Conservation (phyloP, 2,797 vertebrate species). For the Iguana delicatissima region DNA sequence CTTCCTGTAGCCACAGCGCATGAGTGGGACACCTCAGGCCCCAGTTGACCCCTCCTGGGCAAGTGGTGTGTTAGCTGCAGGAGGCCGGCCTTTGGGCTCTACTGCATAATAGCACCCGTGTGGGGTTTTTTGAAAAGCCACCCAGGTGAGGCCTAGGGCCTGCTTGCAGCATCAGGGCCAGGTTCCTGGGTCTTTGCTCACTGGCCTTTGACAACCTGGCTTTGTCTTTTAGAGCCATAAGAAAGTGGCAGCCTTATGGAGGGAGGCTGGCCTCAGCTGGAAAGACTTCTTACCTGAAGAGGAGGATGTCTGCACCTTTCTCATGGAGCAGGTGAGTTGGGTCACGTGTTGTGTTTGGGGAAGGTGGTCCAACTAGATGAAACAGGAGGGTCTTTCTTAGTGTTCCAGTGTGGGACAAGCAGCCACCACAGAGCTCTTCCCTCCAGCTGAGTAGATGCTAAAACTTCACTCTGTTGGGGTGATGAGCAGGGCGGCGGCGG, state of each 20-base stretch:
- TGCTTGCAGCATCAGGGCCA: slow-evolving; percentile 46
- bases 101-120: no score
- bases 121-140: neutral
- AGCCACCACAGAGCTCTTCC: neutral
- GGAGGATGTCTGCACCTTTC: slow-evolving; percentile 91
- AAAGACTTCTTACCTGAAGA: slow-evolving; percentile 90
- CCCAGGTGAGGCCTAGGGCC: neutral
- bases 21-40: neutral
- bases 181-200: neutral
- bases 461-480: neutral
- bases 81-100: neutral
- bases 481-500: neutral
- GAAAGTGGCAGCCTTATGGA: slow-evolving; percentile 95
- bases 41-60: no score
- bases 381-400: neutral
- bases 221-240: slow-evolving; percentile 93
- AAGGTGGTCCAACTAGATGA: neutral
- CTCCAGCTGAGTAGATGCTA: neutral
- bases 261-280: slow-evolving; percentile 92
- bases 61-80: neutral
- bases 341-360: neutral
- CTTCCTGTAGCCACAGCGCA: rapidly evolving
- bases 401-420: neutral
- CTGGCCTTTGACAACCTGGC: neutral
- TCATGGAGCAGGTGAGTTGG: slow-evolving; percentile 88